Conservation (phyloP, 2,113 vertebrate genomes). For the Chaetodon auriga region DNA sequence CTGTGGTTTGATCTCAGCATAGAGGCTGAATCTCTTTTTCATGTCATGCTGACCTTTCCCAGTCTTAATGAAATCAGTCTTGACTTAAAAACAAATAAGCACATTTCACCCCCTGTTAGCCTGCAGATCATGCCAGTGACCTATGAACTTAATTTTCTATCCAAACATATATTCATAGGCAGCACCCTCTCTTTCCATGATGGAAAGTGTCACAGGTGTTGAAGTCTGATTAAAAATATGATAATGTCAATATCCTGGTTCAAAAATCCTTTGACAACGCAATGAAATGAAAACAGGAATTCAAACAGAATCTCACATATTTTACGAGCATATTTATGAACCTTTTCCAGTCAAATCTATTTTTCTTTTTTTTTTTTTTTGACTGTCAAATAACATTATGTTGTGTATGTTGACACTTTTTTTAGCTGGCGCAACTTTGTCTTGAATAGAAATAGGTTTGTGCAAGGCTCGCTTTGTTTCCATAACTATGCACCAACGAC, state of each 20-base stretch:
- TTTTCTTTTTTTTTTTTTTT: constrained; percentile 9
- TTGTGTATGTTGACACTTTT: background rate
- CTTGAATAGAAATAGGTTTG: background rate
- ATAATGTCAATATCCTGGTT: constrained; percentile 72
- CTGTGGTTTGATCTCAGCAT: constrained; percentile 34
- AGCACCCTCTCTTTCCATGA: constrained; percentile 78
- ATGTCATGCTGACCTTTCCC: constrained; percentile 91
- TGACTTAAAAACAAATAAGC: constrained; percentile 93
- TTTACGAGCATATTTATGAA: constrained; percentile 17
- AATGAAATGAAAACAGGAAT: constrained; percentile 41
- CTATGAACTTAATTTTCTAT: constrained; percentile 92
- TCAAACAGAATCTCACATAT: constrained; percentile 16
- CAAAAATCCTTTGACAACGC: constrained; percentile 48
- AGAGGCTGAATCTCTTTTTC: constrained; percentile 85
- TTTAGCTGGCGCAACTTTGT: background rate
- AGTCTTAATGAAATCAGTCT: constrained; percentile 91
- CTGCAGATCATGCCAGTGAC: constrained; percentile 83
- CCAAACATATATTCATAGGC: constrained; percentile 92
- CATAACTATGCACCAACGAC: background rate
- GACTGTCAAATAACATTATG: background rate
- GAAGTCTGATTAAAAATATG: constrained; percentile 84
- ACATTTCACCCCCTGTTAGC: constrained; percentile 93
- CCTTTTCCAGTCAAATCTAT: background rate
- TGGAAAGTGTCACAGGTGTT: constrained; percentile 85
- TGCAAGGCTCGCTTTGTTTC: background rate